Evolutionary conservation across 2,888 invertebrate genomes (phyloP).

Genomic region (Panorpa germanica): DNA sequence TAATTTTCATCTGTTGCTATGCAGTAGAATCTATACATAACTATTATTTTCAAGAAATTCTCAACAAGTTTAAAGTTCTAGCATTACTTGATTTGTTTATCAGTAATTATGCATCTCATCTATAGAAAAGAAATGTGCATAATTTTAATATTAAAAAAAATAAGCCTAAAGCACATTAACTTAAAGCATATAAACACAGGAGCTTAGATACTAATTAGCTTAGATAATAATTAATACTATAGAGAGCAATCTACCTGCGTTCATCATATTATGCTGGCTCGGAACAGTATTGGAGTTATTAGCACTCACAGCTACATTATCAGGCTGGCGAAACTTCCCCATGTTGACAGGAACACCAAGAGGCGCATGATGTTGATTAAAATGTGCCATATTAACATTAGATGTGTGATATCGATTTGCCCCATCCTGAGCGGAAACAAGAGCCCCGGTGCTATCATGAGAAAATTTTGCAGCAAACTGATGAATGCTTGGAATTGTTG

Average conservation of each 20-base stretch:
- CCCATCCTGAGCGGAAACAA: constrained; percentile 10
- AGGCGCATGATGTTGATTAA: constrained; percentile 30
- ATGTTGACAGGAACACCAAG: constrained; percentile 33
- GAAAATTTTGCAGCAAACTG: constrained; percentile 45
- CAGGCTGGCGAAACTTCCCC: constrained; percentile 39
- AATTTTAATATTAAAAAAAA: no score
- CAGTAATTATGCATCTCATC: no score
- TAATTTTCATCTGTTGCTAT: constrained; percentile 27
- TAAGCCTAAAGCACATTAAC: no score
- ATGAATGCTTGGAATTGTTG: constrained; percentile 60
- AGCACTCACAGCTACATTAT: constrained; percentile 30
- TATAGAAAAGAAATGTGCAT: no score
- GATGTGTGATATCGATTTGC: constrained; percentile 21
- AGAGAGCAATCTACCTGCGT: constrained; percentile 21
- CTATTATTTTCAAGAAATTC: constrained; percentile 2
- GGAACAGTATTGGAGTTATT: constrained; percentile 30
- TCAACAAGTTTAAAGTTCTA: constrained; percentile 6
- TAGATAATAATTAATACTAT: not conserved
- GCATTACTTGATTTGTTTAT: no score
- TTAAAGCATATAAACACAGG: no score
- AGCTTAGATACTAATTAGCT: not conserved
- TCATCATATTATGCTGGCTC: constrained; percentile 17
- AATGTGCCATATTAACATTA: constrained; percentile 26
- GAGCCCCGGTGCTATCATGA: not conserved
- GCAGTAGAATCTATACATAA: constrained; percentile 19